phyloP scores from a whole-genome alignment of 2,888 invertebrate genomes.

The Scrobipalpa costella region DNA sequence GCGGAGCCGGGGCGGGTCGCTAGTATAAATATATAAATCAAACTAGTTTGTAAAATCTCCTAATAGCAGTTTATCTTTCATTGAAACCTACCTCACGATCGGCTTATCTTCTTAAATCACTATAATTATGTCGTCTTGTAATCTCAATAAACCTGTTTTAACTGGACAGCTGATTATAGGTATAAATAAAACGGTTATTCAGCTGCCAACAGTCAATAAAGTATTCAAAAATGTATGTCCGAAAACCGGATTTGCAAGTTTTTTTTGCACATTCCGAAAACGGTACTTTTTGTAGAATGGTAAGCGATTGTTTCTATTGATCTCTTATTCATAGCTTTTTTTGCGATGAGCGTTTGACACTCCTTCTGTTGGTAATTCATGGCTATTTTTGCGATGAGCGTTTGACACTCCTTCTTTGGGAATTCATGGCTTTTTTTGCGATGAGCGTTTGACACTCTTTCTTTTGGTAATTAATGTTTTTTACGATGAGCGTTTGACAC shows the following conservation, averaged over 20 bases:
- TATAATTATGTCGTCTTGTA: constrained; percentile 2
- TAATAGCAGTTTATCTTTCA: neutral
- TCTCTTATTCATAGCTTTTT: neutral
- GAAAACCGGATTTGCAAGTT: constrained; percentile 8
- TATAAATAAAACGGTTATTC: constrained; percentile 5
- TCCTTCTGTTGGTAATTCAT: no score
- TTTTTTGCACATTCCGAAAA: neutral
- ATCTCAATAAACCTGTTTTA: neutral
- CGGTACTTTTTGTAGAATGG: constrained; percentile 19
- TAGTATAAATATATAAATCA: no score
- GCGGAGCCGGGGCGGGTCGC: no score
- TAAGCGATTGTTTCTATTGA: neutral
- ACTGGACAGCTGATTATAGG: neutral
- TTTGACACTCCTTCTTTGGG: neutral
- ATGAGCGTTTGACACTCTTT: no score
- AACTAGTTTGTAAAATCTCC: no score
- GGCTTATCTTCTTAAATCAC: neutral
- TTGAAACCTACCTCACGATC: neutral
- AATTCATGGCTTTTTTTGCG: no score
- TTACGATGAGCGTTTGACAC: no score
- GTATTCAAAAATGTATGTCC: neutral
- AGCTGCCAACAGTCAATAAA: neutral
- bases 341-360: no score
- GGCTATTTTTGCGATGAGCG: no score
- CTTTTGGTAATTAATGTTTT: no score